phyloP scores from a whole-genome alignment of 2,888 invertebrate species.

The Empis stercorea region DNA sequence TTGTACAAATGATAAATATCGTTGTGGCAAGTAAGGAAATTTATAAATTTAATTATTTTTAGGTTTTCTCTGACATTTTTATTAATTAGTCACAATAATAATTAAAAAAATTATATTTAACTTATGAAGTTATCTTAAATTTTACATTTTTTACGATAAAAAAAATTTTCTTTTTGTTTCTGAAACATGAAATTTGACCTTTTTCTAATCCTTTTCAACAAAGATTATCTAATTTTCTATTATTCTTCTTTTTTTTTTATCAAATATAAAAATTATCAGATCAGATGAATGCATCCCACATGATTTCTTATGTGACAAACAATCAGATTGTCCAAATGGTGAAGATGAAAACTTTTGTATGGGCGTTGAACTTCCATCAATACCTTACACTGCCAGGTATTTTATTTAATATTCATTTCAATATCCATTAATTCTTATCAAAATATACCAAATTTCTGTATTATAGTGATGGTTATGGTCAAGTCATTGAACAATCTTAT shows the following conservation, averaged over 20 bases:
- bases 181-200: no score
- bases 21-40: slow-evolving; percentile 39
- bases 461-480: slow-evolving; percentile 45
- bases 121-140: no score
- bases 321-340: slow-evolving; percentile 55
- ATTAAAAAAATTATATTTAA: no score
- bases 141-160: no score
- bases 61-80: no score
- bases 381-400: background rate
- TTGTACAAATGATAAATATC: slow-evolving; percentile 42
- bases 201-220: no score
- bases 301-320: slow-evolving; percentile 67
- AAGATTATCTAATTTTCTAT: background rate
- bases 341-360: slow-evolving; percentile 60
- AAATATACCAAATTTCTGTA: slow-evolving; percentile 1
- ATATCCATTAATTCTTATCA: background rate
- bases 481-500: slow-evolving; percentile 49
- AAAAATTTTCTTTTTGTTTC: no score
- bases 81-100: no score
- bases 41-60: background rate
- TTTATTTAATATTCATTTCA: background rate
- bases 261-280: slow-evolving; percentile 13
- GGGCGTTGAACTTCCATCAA: slow-evolving; percentile 33
- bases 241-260: background rate
- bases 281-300: slow-evolving; percentile 49